Evolutionary conservation across 2,888 invertebrate species (phyloP).

Genomic region (Netelia virgata): DNA sequence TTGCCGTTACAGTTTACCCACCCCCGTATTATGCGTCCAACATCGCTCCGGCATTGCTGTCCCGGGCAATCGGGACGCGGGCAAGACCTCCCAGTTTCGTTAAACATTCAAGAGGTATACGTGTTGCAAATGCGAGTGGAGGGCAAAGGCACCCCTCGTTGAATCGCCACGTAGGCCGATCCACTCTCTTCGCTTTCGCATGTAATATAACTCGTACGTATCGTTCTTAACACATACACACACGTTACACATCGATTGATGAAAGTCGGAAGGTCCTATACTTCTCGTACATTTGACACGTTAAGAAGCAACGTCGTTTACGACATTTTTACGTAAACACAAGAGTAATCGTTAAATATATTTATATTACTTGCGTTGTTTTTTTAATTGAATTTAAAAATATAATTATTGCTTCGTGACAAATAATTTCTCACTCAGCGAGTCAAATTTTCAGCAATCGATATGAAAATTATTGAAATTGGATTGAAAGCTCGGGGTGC

Average conservation of each 20-base stretch:
- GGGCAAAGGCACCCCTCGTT: slow-evolving; percentile 70
- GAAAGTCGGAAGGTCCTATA: not conserved
- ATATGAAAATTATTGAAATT: no score
- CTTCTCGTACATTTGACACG: not conserved
- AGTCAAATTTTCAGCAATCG: no score
- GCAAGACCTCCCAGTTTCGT: slow-evolving; percentile 59
- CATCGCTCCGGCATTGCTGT: slow-evolving; percentile 32
- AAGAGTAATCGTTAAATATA: no score
- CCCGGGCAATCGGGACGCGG: slow-evolving; percentile 42
- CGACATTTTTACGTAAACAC: not conserved
- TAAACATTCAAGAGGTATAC: slow-evolving; percentile 80
- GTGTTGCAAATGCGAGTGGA: slow-evolving; percentile 80
- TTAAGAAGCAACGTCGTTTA: not conserved
- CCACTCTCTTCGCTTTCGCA: slow-evolving; percentile 28
- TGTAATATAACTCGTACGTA: not conserved
- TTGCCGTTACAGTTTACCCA: slow-evolving; percentile 78
- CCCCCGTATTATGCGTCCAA: slow-evolving; percentile 40
- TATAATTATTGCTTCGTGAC: no score
- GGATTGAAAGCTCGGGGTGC: no score
- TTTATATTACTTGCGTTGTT: no score
- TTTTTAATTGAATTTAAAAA: no score
- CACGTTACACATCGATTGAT: not conserved
- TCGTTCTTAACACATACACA: not conserved
- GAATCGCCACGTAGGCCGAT: slow-evolving; percentile 71
- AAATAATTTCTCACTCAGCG: no score